Evolutionary conservation across 2,797 vertebrate species (phyloP), one percentile per base, ranked within the genome.

Genomic region (Leptatherina wallacei): DNA sequence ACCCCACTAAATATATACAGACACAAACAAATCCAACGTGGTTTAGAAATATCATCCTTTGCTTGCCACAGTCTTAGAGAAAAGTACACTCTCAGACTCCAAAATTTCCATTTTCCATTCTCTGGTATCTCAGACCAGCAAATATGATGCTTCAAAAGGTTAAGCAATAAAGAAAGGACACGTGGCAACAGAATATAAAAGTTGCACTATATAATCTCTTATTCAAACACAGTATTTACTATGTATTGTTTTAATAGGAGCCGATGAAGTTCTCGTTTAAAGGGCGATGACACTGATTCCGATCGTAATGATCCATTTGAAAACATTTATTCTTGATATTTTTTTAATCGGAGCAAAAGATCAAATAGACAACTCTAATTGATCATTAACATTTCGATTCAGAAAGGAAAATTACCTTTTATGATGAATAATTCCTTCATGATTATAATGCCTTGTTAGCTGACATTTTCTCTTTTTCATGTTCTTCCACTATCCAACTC

Each of bases 321-420:
- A 80, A 82, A 67, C 59, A 55, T 42, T 29, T 60, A 60, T 67
- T 70, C 59, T 22, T 33, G 30, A 65, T 33, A 60, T 24, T 66
- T 29, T 27, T 74, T n/a, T 75, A 78, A 75, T 56, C 42, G 22
- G 7, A 74, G 40, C 33, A 22, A 54, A 30, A 32, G 63, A 64
- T 87, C 66, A 64, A 56, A 60, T 32, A 51, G 29, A 36, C 63
- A 52, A 0, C 59, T 67, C 52, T 75, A 74, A 82, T 61, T 58
- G 67, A 35, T 42, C 9, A 8, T 88, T 85, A 84, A 80, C 77
- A 81, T 83, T 87, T 84, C 36, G 3, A 74, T 62, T 78, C 33
- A 59, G 56, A 57, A 42, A 22, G 59, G 32, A 63, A 76, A 82
- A 57, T 77, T 0, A 62, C 61, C n/a, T 77, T 55, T 72, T 72